Percentiles rank a stretch among this genome's conserved stretches.
These are phyloP conservation scores for Lytechinus pictus DNA, from an alignment of 35 echinoderm and acorn worm species.

Conservation along the genomic window DNA sequence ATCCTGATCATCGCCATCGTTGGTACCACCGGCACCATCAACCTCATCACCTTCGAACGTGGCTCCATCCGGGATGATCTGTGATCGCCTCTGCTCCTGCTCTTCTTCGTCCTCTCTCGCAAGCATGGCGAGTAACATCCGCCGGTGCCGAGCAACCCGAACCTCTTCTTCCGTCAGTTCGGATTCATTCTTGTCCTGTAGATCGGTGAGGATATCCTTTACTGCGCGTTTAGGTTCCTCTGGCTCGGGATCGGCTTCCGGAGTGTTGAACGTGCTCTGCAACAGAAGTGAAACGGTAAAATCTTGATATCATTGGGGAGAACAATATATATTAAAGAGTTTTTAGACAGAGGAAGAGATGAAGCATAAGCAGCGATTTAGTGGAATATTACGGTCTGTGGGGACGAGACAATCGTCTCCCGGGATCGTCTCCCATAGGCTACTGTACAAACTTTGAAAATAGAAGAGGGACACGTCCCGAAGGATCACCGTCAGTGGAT, in stretches of 20 bases:
- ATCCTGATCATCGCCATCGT: not conserved
- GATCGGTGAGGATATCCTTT: conserved; percentile 18
- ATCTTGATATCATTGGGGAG: not conserved
- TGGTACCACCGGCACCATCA: not conserved
- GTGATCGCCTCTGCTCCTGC: not conserved
- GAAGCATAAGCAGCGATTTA: not conserved
- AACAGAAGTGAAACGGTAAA: not conserved
- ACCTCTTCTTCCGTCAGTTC: conserved; percentile 41
- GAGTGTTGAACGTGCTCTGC: not conserved
- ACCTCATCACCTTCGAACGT: not conserved
- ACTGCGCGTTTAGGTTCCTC: conserved; percentile 14
- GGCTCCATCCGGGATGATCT: not conserved
- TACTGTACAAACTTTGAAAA: too few species aligned
- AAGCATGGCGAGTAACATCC: conserved; percentile 36
- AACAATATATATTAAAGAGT: not conserved
- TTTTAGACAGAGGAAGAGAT: not conserved
- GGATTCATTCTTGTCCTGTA: conserved; percentile 31
- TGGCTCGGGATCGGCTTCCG: not conserved
- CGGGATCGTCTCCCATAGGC: too few species aligned
- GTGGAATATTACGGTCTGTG: too few species aligned
- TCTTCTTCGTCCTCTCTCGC: conserved; percentile 14
- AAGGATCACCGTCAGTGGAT: too few species aligned
- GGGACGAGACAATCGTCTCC: too few species aligned
- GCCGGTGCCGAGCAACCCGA: conserved; percentile 18
- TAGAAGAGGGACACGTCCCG: too few species aligned